Evolutionary conservation across 2,797 vertebrate species (phyloP).

Genomic region (Ptychobarbus kaznakovi): DNA sequence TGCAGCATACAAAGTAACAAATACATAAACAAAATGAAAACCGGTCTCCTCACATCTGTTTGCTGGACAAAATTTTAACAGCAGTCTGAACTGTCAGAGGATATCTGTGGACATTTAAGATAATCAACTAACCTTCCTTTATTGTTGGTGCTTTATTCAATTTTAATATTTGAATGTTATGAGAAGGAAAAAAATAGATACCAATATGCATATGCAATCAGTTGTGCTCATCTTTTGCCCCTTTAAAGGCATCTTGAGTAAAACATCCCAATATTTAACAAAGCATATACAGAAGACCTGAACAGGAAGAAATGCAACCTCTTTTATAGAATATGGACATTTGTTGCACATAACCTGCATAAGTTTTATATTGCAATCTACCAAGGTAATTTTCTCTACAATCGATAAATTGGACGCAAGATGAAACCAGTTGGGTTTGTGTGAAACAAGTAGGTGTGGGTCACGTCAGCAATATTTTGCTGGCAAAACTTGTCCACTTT

Average conservation of each 20-base stretch:
- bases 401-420: background rate
- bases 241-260: background rate
- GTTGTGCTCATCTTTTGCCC: background rate
- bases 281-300: background rate
- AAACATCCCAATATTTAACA: background rate
- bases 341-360: background rate
- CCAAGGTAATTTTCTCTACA: background rate
- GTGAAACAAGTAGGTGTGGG: background rate
- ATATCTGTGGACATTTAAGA: background rate
- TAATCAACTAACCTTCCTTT: background rate
- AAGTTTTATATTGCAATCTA: background rate
- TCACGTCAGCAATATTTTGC: background rate
- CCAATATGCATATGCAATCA: background rate
- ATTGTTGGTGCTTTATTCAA: background rate
- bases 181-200: background rate
- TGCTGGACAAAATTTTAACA: background rate
- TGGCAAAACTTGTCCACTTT: background rate
- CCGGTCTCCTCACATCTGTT: background rate
- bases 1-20: background rate
- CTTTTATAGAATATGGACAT: background rate
- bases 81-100: background rate
- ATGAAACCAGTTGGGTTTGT: background rate
- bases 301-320: background rate
- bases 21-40: background rate
- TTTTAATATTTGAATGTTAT: background rate